Evolutionary conservation across 2,113 vertebrate species (phyloP).

Genomic region (Pithys albifrons): DNA sequence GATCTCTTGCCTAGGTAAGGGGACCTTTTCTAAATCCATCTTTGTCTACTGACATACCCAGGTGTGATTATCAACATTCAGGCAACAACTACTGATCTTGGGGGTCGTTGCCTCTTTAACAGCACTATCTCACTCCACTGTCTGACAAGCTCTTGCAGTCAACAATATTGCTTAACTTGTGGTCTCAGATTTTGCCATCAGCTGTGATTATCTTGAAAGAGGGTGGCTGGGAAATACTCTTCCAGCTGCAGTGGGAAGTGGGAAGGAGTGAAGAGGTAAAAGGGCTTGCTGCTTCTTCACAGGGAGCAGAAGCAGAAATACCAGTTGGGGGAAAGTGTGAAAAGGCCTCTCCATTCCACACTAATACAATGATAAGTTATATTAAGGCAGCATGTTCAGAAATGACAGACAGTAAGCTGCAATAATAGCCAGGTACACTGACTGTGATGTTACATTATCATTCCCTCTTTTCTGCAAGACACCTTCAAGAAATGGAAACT

Average conservation of each 20-base stretch:
- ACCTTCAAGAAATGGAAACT: background rate
- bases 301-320: background rate
- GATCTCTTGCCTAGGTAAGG: background rate
- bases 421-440: background rate
- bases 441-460: background rate
- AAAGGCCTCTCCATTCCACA: background rate
- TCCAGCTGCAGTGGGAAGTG: background rate
- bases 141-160: background rate
- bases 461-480: background rate
- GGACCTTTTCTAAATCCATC: background rate
- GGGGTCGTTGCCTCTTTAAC: background rate
- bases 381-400: background rate
- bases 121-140: background rate
- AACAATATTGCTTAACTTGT: background rate
- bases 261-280: background rate
- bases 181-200: background rate
- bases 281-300: background rate
- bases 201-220: background rate
- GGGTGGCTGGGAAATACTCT: background rate
- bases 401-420: background rate
- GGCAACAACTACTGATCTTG: background rate
- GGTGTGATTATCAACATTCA: rapidly evolving
- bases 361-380: background rate
- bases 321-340: background rate
- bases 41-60: background rate